Base-by-base conservation (phyloP, 2,888 invertebrate species). In the Geophilus truncorum region DNA sequence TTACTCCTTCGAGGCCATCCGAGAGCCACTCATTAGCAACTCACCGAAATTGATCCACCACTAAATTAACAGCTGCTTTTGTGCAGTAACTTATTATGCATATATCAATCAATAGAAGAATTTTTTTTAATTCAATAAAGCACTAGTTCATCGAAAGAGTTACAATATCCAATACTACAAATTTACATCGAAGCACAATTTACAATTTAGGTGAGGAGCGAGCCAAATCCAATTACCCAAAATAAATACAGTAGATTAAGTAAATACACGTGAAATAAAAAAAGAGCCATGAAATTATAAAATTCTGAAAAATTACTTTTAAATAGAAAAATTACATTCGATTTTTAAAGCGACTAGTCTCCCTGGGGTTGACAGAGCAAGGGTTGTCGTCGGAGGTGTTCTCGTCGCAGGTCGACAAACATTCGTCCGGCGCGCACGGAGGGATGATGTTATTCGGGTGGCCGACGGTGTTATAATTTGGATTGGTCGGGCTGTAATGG, bases 121-220 rank as follows among this genome's bases (percentile, higher is more conserved):
- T 70, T 70, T 25, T 28, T 15, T 62, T 62, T 62, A 62, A 62
- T 62, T 62, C 70, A 10, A 23, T 28, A 70, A 70, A 28, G 28
- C 25, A 70, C 25, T 1, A 25, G 70, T 70, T 70, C 25, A 12
- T 70, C 28, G 12, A 70, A 70, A n/a, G 0, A 70, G 25, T 10
- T 70, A 25, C 70, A 70, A 70, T 70, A 70, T 70, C 28, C 12
- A 70, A 70, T 70, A 70, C 70, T 70, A 70, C 70, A 70, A 70
- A 70, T 70, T 70, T 70, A 70, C 70, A 70, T 28, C 15, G 28
- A 70, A 70, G 23, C 70, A 70, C 70, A 70, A 70, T 70, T 70
- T 25, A 28, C 2, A 70, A 70, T 70, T 70, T 70, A 28, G 70
- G 25, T 62, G 25, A 28, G 70, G 28, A 70, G 70, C 4, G 70